Base-by-base conservation (phyloP, 2,797 vertebrate species). In the Fundulus diaphanus region DNA sequence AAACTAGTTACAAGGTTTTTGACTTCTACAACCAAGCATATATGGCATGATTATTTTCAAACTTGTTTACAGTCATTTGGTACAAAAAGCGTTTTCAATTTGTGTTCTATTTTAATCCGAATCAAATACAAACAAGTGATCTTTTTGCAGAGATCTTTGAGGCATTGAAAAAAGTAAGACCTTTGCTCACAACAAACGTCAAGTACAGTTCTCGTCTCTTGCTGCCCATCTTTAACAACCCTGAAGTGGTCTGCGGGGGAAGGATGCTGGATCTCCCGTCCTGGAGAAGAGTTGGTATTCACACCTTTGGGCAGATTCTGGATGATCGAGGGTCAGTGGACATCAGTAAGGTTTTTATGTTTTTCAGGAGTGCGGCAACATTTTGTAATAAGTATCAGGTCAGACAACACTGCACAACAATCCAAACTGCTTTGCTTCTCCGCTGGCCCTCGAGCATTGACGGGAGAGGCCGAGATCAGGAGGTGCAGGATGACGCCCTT, bases 81-180 rank as follows among this genome's bases (percentile, higher is more conserved):
- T 5, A 57, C 56, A 0, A 57, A 57, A 29, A 29, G 0, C 3
- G 4, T 13, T 5, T 57, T 13, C 3, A 57, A 57, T 16, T 5
- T 57, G 1, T 57, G 56, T 57, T 31, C 56, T 13, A 31, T 29
- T 1, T 31, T n/a, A n/a, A n/a, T n/a, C n/a, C 29, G 0, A 24
- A 2, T 31, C n/a, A 0, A 4, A 29, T 13, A 13, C n/a, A 4
- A 31, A 16, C 2, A 49, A 5, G 11, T 0, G 15, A 29, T 5
- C 4, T 57, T 27, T 31, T 31, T 12, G 11, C 11, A 12, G 56
- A 57, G 16, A 3, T 2, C 13, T 15, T 57, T 0, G n/a, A 57
- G 12, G 56, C 56, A 15, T 57, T 27, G 56, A 29, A 29, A 0
- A 57, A 12, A 57, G 31, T 57, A 5, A 57, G 56, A 1, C n/a